These are phyloP conservation scores for Rousettus madagascariensis DNA, from an alignment of 2,797 vertebrate species.

Conservation along the genomic window DNA sequence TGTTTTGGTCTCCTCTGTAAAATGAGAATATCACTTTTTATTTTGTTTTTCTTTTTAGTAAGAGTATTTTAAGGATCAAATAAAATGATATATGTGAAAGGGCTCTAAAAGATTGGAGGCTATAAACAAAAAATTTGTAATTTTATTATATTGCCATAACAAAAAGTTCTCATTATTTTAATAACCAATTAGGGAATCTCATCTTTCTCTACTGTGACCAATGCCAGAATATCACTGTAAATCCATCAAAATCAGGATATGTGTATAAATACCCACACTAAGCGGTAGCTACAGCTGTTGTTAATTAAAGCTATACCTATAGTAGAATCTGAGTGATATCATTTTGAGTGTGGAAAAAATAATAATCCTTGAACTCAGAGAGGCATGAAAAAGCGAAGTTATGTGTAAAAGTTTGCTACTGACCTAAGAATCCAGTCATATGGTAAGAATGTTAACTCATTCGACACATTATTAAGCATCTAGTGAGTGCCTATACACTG, in stretches of 20 bases:
- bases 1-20: neutral
- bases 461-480: neutral
- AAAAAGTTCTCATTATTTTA: conserved; percentile 44
- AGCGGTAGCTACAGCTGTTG: neutral
- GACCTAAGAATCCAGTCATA: neutral
- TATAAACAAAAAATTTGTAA: conserved; percentile 48
- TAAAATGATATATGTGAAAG: neutral
- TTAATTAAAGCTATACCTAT: neutral
- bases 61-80: neutral
- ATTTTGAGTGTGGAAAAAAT: neutral
- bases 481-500: neutral
- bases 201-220: conserved; percentile 7
- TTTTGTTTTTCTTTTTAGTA: neutral
- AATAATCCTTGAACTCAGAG: neutral
- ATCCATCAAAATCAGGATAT: neutral
- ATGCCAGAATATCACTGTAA: neutral
- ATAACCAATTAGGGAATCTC: neutral
- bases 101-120: neutral
- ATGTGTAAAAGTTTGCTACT: neutral
- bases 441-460: neutral
- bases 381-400: conserved; percentile 16
- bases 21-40: neutral
- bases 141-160: neutral
- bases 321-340: neutral
- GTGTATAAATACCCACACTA: neutral